These are phyloP conservation scores for Cistogaster globosa DNA, from an alignment of 2,888 invertebrate species.

Conservation along the genomic window DNA sequence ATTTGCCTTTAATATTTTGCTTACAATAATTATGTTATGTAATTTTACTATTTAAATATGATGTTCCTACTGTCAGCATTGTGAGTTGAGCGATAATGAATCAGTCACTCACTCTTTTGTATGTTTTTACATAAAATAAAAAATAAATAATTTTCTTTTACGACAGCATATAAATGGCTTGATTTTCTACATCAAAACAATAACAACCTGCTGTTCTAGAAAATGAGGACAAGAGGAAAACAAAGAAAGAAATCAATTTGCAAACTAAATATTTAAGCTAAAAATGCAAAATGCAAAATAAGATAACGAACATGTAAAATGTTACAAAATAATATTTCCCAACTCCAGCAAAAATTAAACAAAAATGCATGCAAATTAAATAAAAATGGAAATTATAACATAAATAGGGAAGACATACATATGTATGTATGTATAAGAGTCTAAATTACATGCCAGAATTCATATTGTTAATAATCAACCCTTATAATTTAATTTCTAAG, in stretches of 20 bases:
- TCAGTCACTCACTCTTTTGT: neutral
- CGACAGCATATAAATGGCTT: slow-evolving; percentile 67
- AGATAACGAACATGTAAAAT: slow-evolving; percentile 19
- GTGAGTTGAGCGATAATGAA: neutral
- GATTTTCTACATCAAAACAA: slow-evolving; percentile 47
- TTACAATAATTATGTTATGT: too few species aligned
- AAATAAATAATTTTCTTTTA: slow-evolving; percentile 31
- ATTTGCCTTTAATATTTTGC: too few species aligned
- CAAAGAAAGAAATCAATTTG: slow-evolving; percentile 23
- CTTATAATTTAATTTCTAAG: too few species aligned
- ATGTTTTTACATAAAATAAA: neutral
- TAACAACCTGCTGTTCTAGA: slow-evolving; percentile 40
- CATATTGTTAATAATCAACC: too few species aligned
- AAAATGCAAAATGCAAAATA: slow-evolving; percentile 16
- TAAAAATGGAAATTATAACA: neutral
- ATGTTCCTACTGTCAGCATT: too few species aligned
- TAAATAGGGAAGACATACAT: too few species aligned
- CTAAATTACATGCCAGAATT: too few species aligned
- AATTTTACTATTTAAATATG: too few species aligned
- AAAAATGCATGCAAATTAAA: neutral
- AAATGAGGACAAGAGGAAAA: neutral
- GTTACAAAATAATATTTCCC: neutral
- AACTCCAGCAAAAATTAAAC: neutral
- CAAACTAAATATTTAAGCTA: slow-evolving; percentile 30
- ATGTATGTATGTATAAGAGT: too few species aligned